Conservation (phyloP, 1,140 invertebrate species). For the Aphelenchoides besseyi region DNA sequence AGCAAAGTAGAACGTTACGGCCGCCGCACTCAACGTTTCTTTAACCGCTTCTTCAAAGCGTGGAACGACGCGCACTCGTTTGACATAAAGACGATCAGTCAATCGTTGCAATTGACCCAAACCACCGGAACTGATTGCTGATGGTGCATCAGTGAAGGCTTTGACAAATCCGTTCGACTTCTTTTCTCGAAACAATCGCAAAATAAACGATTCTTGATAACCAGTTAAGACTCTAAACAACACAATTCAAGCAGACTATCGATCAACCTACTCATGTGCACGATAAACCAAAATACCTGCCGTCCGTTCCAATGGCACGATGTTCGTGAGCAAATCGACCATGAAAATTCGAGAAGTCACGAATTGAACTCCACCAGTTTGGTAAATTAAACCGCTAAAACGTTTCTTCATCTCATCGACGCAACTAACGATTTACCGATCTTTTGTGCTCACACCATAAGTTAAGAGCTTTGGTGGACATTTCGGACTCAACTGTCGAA, state of each 20-base stretch:
- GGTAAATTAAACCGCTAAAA: conserved; percentile 70
- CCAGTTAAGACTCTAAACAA: conserved; percentile 44
- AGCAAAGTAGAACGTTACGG: conserved; percentile 23
- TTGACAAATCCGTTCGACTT: conserved; percentile 56
- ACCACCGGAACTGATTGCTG: conserved; percentile 35
- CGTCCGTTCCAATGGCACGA: conserved; percentile 80
- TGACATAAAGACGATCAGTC: conserved; percentile 47
- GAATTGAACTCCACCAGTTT: conserved; percentile 88
- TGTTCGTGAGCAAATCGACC: conserved; percentile 86
- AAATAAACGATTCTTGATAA: conserved; percentile 61
- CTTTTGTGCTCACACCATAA: conserved; percentile 42
- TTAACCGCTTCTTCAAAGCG: conserved; percentile 49
- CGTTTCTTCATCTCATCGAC: neutral
- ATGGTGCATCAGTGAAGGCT: conserved; percentile 54
- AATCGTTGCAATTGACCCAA: conserved; percentile 56
- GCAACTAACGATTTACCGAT: conserved; percentile 34
- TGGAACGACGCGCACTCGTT: conserved; percentile 45
- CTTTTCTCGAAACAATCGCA: conserved; percentile 60
- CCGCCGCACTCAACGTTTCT: conserved; percentile 34
- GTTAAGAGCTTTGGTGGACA: conserved; percentile 50
- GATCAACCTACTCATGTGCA: conserved; percentile 73
- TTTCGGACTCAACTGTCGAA: conserved; percentile 39
- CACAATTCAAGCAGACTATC: neutral
- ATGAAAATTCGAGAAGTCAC: conserved; percentile 84
- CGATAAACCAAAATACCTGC: conserved; percentile 82